Evolutionary conservation across 2,113 vertebrate species (phyloP).

Genomic region (Phoenicopterus ruber): DNA sequence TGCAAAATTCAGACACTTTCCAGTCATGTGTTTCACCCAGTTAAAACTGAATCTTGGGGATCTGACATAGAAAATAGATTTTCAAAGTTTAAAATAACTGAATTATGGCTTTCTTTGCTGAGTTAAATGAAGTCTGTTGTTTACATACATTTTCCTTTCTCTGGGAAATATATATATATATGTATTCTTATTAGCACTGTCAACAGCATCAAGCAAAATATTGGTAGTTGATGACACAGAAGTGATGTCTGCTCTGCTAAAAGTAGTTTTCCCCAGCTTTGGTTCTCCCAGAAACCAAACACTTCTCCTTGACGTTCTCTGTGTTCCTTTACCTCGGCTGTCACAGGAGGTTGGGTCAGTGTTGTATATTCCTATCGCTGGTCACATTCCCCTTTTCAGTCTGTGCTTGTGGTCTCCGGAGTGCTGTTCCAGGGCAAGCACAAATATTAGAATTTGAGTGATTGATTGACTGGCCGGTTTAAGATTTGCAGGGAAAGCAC

Average conservation of each 20-base stretch:
- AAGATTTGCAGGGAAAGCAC: not conserved
- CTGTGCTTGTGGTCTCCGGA: not conserved
- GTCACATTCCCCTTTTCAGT: not conserved
- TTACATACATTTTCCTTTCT: not conserved
- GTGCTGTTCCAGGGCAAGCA: not conserved
- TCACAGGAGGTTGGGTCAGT: not conserved
- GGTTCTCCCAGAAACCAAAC: not conserved
- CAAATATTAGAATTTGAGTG: not conserved
- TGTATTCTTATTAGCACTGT: not conserved
- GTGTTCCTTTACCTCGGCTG: not conserved
- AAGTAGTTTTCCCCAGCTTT: not conserved
- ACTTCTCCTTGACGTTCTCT: not conserved
- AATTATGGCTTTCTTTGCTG: not conserved
- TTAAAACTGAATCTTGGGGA: not conserved
- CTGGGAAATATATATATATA: not conserved
- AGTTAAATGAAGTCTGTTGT: not conserved
- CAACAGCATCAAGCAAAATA: not conserved
- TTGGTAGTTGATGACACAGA: not conserved
- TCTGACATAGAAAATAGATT: not conserved
- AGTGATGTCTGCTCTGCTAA: not conserved
- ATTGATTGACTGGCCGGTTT: not conserved
- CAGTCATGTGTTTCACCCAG: not conserved
- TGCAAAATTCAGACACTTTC: not conserved
- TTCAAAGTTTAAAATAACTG: not conserved
- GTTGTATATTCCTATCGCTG: not conserved